Percentiles rank a stretch among this genome's conserved stretches.
These are phyloP conservation scores for Ethmia dodecea DNA, from an alignment of 2,888 invertebrate genomes.

Conservation along the genomic window DNA sequence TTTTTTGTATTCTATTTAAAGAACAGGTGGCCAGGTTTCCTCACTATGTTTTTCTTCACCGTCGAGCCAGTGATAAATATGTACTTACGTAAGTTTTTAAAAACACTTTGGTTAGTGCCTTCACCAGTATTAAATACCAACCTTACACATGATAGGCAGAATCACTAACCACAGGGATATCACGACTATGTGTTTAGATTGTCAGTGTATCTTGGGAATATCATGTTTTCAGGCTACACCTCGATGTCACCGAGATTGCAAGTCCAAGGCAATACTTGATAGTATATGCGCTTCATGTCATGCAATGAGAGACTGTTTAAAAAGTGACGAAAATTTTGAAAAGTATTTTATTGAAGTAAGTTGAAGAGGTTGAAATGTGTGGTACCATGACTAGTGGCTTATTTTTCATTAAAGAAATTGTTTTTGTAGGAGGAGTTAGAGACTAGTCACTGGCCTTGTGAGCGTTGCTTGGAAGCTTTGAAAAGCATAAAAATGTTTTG, in stretches of 20 bases:
- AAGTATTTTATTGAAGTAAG: slow-evolving; percentile 59
- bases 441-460: slow-evolving; percentile 65
- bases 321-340: slow-evolving; percentile 39
- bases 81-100: too few relatives aligned
- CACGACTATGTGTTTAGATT: too few relatives aligned
- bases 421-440: slow-evolving; percentile 55
- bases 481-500: slow-evolving; percentile 66
- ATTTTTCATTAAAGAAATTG: neutral
- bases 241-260: slow-evolving; percentile 57
- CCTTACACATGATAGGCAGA: too few relatives aligned
- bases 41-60: too few relatives aligned
- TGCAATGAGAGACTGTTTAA: slow-evolving; percentile 51
- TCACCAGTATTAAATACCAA: too few relatives aligned
- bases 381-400: neutral
- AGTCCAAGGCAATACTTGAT: slow-evolving; percentile 55
- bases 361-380: slow-evolving; percentile 4
- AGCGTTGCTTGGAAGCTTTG: slow-evolving; percentile 56
- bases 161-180: too few relatives aligned
- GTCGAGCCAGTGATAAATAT: too few relatives aligned
- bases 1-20: too few relatives aligned
- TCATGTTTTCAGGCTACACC: slow-evolving; percentile 36
- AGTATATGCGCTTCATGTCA: slow-evolving; percentile 54
- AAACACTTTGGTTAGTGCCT: too few relatives aligned
- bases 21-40: too few relatives aligned
- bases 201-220: too few relatives aligned